Conservation (phyloP, 2,888 invertebrate species). For the Strigamia crassipes region DNA sequence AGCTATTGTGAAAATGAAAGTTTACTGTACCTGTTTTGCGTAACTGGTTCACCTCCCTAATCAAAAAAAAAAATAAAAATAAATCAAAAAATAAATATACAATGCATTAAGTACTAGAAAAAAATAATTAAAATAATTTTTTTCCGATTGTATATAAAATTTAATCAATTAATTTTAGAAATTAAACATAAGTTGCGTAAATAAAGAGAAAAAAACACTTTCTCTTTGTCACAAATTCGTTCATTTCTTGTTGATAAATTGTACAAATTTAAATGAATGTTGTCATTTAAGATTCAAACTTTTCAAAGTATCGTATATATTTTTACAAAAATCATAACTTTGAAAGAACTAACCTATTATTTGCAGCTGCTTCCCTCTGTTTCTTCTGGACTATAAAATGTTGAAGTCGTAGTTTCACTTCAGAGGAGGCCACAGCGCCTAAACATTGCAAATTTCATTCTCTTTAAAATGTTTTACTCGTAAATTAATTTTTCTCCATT, state of each 20-base stretch:
- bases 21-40: constrained; percentile 54
- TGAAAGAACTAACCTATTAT: constrained; percentile 37
- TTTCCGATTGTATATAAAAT: no score
- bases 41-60: constrained; percentile 57
- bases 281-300: no score
- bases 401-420: constrained; percentile 94
- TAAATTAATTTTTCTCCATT: background rate
- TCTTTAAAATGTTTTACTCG: background rate
- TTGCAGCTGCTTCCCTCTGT: constrained; percentile 71
- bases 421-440: constrained; percentile 87
- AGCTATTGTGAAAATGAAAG: constrained; percentile 47
- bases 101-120: background rate
- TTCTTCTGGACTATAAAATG: constrained; percentile 74
- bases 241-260: no score
- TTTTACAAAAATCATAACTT: background rate
- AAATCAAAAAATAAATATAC: background rate
- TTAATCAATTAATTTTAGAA: no score
- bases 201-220: no score
- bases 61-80: no score
- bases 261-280: no score
- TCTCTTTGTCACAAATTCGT: no score
- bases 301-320: no score
- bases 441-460: constrained; percentile 19
- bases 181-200: no score
- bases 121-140: no score